Evolutionary conservation across 2,113 vertebrate species (phyloP), one percentile per base, ranked within the genome.

Genomic region (Centropus bengalensis): DNA sequence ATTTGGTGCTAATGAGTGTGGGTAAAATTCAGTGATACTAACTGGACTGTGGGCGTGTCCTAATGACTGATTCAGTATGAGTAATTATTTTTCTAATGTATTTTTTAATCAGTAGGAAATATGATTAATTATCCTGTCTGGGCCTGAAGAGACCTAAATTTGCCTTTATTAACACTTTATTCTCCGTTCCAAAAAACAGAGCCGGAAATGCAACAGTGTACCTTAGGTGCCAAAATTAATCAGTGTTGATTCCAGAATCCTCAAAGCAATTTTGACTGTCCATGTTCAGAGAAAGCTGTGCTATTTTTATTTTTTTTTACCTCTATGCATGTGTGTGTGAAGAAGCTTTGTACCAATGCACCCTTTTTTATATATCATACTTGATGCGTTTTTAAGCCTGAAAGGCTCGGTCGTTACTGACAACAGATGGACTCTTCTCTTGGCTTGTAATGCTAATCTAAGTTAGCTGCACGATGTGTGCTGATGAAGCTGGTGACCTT

Each of bases 401-500:
- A 63, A 64, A 47, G 69, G 66, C 47, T 96, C 59, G 0, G 1
- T 95, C 68, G 86, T 63, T 59, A 3, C 40, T 71, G 94, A 84
- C 79, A 85, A 68, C 79, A 83, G 94, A 96, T 86, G 86, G 79
- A 78, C 76, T 83, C 87, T 77, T 60, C 85, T 70, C 73, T 59
- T 1, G 0, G 52, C 60, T 64, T 32, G 21, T 74, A 64, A 70
- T 52, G 67, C 60, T 81, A 30, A 66, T 93, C 87, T 74, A 55
- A 91, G 59, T 67, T 86, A 58, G 70, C 69, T 67, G 69, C 14
- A 7, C 63, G 79, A 2, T 10, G 8, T 77, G 78, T 85, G 40
- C 68, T 60, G 82, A 47, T 86, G 79, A 54, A 96, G 88, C 67
- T 86, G 76, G 49, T 91, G 91, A 93, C 91, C 91, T 89, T 91